Percentiles rank a stretch among this genome's conserved stretches.
phyloP scores from a whole-genome alignment of 1,140 invertebrate species.

The Caenorhabditis briggsae region DNA sequence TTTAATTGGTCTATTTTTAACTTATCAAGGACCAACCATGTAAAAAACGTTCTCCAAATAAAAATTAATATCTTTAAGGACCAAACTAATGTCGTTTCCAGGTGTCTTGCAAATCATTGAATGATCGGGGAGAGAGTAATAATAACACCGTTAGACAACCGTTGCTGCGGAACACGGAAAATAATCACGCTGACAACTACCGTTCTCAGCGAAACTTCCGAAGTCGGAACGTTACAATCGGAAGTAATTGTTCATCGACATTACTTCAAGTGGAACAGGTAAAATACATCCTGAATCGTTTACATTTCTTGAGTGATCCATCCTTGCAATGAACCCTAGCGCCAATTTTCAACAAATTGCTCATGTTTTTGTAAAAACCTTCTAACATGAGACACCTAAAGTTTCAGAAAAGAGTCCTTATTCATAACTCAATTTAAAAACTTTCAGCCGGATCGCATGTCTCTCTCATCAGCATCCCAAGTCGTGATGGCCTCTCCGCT shows the following conservation, averaged over 20 bases:
- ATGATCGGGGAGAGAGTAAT: slow-evolving; percentile 27
- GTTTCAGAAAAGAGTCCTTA: not conserved
- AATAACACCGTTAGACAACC: slow-evolving; percentile 12
- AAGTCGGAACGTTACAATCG: slow-evolving; percentile 25
- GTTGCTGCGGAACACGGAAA: slow-evolving; percentile 1
- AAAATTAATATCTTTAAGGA: not conserved
- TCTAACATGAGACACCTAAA: too few species aligned
- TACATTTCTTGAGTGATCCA: too few species aligned
- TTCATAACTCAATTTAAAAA: not conserved
- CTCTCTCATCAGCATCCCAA: slow-evolving; percentile 8
- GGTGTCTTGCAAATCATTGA: slow-evolving; percentile 59
- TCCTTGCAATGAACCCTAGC: too few species aligned
- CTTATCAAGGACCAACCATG: too few species aligned
- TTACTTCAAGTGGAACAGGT: slow-evolving; percentile 36
- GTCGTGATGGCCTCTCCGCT: slow-evolving; percentile 20
- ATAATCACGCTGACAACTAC: not conserved
- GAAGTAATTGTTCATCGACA: slow-evolving; percentile 15
- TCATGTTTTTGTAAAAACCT: too few species aligned
- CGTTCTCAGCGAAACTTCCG: slow-evolving; percentile 2
- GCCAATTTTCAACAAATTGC: too few species aligned
- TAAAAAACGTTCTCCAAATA: too few species aligned
- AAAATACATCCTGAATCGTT: not conserved
- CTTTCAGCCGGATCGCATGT: slow-evolving; percentile 32
- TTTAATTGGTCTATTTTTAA: too few species aligned
- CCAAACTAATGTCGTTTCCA: slow-evolving; percentile 14